Base-by-base conservation (phyloP, 2,113 vertebrate genomes). In the Phalacrocorax brasilianus region DNA sequence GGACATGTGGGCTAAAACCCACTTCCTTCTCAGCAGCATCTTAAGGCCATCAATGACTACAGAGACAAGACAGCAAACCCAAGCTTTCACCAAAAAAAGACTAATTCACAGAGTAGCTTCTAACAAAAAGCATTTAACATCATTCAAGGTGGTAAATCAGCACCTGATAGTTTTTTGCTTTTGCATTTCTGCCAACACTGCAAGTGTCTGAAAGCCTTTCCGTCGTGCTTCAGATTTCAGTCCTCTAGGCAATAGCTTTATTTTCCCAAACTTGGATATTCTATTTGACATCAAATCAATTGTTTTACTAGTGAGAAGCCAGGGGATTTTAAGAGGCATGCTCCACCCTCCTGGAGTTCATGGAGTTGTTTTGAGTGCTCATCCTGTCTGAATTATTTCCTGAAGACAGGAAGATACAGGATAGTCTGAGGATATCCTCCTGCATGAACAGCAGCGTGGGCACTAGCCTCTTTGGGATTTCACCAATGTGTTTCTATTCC, bases 371-470 rank as follows among this genome's bases (percentile, higher is more conserved):
- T 79, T 71, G 73, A 96, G 68, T 62, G 76, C 79, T 96, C 93
- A 98, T 98, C 98, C 94, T 97, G 97, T 97, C 97, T 98, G 76
- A 95, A 72, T 94, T 92, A 95, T 93, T 97, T 97, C 91, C 88
- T 72, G 70, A 84, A 93, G 86, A 93, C 89, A 87, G 94, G 95
- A 97, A 97, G 92, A 97, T 92, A 94, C 91, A 94, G 85, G 96
- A 96, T 32, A 83, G 95, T 59, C 81, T 95, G 92, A 98, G 98
- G 98, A 98, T 98, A 98, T 98, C 98, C 98, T 98, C 47, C 87
- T 71, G 26, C 8, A 1, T 42, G 33, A 89, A 44, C 8, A 2
- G 68, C 62, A 87, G 22, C 1, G 13, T 11, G 44, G 52, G 76
- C 40, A 56, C 44, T 3, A 26, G 74, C 40, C 67, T 96, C 86